A percentile compares a stretch with the other conserved stretches of the same genome.
Evolutionary conservation across 2,888 invertebrate genomes (phyloP).

Genomic region (Deilephila elpenor): DNA sequence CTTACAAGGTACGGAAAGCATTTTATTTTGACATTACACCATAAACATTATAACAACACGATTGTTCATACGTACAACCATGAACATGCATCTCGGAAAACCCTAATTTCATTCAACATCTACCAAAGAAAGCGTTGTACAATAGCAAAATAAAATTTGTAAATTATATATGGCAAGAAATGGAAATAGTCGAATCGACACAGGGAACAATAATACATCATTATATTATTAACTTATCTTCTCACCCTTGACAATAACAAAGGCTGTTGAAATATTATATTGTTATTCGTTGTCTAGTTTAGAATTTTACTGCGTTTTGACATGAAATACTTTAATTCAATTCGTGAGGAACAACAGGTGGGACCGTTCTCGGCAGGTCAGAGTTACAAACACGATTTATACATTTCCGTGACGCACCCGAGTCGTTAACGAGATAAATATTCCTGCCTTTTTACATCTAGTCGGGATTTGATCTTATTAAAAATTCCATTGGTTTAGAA

Average conservation of each 20-base stretch:
- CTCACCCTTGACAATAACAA: slow-evolving; percentile 84
- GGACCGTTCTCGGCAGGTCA: slow-evolving; percentile 33
- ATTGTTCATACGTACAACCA: slow-evolving; percentile 62
- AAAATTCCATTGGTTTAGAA: not conserved
- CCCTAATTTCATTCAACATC: slow-evolving; percentile 43
- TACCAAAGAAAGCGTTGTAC: slow-evolving; percentile 35
- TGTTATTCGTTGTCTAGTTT: slow-evolving; percentile 70
- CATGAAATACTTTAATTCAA: slow-evolving; percentile 82
- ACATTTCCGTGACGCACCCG: slow-evolving; percentile 19
- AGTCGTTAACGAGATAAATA: slow-evolving; percentile 19
- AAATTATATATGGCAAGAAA: slow-evolving; percentile 59
- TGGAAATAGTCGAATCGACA: slow-evolving; percentile 69
- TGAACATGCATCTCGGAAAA: slow-evolving; percentile 17
- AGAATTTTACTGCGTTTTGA: slow-evolving; percentile 72
- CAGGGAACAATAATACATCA: slow-evolving; percentile 78
- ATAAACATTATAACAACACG: slow-evolving; percentile 74
- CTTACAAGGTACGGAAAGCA: slow-evolving; percentile 68
- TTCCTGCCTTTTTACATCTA: not conserved
- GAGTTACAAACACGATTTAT: slow-evolving; percentile 19
- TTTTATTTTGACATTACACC: slow-evolving; percentile 78
- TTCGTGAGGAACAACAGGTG: slow-evolving; percentile 69
- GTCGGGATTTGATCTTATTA: not conserved
- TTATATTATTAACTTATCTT: slow-evolving; percentile 84
- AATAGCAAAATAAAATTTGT: slow-evolving; percentile 43
- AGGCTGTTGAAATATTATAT: slow-evolving; percentile 80